Evolutionary conservation across 2,113 vertebrate species (phyloP).

Genomic region (Lontra canadensis): DNA sequence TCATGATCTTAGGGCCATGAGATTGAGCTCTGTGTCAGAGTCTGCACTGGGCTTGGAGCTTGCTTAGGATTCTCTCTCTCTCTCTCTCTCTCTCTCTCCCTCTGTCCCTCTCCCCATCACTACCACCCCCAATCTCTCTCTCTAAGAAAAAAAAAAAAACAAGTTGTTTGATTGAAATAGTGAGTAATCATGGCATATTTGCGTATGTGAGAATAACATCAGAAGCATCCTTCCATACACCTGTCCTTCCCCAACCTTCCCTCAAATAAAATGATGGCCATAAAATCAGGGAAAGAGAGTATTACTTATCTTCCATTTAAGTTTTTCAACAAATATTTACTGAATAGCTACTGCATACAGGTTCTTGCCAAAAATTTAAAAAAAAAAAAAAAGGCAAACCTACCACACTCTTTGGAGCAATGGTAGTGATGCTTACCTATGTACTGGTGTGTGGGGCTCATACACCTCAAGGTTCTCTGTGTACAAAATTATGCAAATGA

Average conservation of each 20-base stretch:
- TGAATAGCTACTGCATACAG: neutral
- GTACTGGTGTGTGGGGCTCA: neutral
- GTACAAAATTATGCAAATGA: neutral
- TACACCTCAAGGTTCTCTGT: neutral
- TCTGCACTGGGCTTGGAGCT: neutral
- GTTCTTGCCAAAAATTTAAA: conserved; percentile 11
- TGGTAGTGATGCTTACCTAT: neutral
- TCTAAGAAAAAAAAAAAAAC: neutral
- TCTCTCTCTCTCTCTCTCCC: neutral
- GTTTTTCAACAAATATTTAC: neutral
- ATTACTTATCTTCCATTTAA: neutral
- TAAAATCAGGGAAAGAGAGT: neutral
- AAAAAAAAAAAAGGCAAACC: neutral
- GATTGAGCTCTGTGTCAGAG: neutral
- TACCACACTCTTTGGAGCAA: neutral
- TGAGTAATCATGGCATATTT: neutral
- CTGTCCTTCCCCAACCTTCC: neutral
- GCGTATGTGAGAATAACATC: neutral
- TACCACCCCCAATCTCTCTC: neutral
- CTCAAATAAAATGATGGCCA: neutral
- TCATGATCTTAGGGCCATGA: neutral
- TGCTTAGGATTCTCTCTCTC: neutral
- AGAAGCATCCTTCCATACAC: neutral
- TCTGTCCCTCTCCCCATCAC: neutral
- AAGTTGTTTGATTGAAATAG: neutral